These are phyloP conservation scores for Meles meles DNA, from an alignment of 2,113 vertebrate species.

Conservation along the genomic window DNA sequence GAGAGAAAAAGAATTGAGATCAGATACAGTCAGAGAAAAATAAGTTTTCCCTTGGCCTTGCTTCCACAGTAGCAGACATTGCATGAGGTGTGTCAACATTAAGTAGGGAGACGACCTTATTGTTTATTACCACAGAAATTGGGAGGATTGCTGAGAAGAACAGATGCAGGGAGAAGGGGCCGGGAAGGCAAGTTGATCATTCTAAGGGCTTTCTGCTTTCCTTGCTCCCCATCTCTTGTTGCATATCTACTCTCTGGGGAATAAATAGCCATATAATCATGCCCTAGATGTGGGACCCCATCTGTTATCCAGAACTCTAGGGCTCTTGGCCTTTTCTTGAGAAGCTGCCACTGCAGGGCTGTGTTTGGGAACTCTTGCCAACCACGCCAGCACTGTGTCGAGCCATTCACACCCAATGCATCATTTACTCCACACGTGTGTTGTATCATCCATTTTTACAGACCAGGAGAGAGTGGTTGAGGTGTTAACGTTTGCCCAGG, in stretches of 20 bases:
- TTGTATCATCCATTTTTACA: background rate
- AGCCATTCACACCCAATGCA: background rate
- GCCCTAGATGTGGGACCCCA: background rate
- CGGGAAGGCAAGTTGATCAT: background rate
- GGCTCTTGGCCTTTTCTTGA: background rate
- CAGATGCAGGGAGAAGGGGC: background rate
- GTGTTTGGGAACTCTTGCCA: background rate
- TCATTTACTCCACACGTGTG: background rate
- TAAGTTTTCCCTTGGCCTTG: background rate
- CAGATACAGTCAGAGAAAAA: background rate
- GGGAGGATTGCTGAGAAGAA: background rate
- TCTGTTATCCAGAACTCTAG: background rate
- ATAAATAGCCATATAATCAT: background rate
- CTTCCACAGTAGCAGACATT: background rate
- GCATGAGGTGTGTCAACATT: background rate
- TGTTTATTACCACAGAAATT: background rate
- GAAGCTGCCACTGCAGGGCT: background rate
- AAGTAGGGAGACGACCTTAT: background rate
- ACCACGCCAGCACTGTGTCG: background rate
- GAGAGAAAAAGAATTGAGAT: background rate
- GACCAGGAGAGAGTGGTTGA: background rate
- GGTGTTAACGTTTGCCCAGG: background rate
- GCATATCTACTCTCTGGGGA: background rate
- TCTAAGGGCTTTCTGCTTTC: background rate
- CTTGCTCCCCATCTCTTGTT: rapidly evolving